Percentiles rank a stretch among this genome's conserved stretches.
Conservation (phyloP, 2,888 invertebrate genomes). For the Drosophila lacicola region DNA sequence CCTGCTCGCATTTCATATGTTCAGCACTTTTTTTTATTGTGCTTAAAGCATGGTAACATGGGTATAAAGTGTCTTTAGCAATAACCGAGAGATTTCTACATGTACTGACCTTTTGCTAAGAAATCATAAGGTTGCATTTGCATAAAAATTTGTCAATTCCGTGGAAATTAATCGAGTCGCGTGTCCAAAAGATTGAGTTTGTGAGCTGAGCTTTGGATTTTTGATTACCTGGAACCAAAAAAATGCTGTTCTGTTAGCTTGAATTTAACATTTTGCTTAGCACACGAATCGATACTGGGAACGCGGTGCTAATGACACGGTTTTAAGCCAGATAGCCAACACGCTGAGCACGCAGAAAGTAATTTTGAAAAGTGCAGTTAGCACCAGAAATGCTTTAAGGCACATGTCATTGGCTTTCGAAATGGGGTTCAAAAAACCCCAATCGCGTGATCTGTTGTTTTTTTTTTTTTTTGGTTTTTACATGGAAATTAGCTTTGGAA, state of each 20-base stretch:
- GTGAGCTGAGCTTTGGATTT: constrained; percentile 2
- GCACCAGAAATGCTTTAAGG: constrained; percentile 7
- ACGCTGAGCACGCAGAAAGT: constrained; percentile 55
- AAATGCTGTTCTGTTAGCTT: constrained; percentile 16
- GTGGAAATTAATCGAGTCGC: constrained; percentile 42
- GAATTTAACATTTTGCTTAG: constrained; percentile 11
- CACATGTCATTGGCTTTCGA: constrained; percentile 65
- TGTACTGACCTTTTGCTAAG: constrained; percentile 13
- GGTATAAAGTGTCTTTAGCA: constrained; percentile 6
- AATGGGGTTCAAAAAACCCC: constrained; percentile 49
- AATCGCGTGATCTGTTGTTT: constrained; percentile 60
- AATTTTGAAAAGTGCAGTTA: constrained; percentile 37
- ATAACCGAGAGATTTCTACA: constrained; percentile 4
- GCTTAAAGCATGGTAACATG: neutral
- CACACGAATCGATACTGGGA: constrained; percentile 2
- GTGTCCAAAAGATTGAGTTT: constrained; percentile 25
- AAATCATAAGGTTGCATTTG: constrained; percentile 28
- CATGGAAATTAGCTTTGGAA: constrained; percentile 29
- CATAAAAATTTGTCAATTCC: constrained; percentile 13
- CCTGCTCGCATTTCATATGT: constrained; percentile 16
- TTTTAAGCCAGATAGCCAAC: constrained; percentile 21
- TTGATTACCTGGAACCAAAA: constrained; percentile 4
- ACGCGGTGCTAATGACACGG: constrained; percentile 42
- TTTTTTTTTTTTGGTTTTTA: constrained; percentile 2
- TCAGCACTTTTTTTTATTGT: constrained; percentile 1